phyloP scores from a whole-genome alignment of 2,888 invertebrate genomes.

The Perdita meconis region DNA sequence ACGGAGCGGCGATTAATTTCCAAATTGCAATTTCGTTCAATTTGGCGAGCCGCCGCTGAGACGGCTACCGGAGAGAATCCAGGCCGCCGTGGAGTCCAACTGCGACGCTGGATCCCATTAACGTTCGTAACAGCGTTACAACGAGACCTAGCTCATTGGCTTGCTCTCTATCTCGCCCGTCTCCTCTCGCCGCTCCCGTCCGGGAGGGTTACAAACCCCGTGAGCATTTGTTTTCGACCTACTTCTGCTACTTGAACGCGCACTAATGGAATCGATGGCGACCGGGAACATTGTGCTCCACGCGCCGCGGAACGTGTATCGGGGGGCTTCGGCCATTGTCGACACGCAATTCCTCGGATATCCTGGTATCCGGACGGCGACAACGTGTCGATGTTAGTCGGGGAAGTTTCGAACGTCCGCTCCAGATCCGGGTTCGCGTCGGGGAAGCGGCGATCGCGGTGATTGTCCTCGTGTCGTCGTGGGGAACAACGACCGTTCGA shows the following conservation, averaged over 20 bases:
- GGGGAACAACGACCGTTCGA: too few species aligned
- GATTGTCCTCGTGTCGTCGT: too few species aligned
- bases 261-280: conserved; percentile 65
- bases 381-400: conserved; percentile 20
- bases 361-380: conserved; percentile 24
- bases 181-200: not conserved
- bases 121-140: conserved; percentile 63
- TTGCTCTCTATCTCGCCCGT: conserved; percentile 1
- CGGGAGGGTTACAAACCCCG: not conserved
- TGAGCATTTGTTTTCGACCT: conserved; percentile 71
- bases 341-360: conserved; percentile 22
- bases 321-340: conserved; percentile 28
- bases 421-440: conserved; percentile 11
- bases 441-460: too few species aligned
- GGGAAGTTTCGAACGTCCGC: conserved; percentile 31
- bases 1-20: conserved; percentile 68
- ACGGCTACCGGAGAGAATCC: conserved; percentile 52
- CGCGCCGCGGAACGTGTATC: conserved; percentile 18
- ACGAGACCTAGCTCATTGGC: conserved; percentile 61
- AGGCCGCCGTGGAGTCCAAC: conserved; percentile 48
- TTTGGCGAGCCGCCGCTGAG: conserved; percentile 61
- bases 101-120: conserved; percentile 66
- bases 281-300: conserved; percentile 41
- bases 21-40: conserved; percentile 73
- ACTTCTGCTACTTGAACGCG: conserved; percentile 62